phyloP scores from a whole-genome alignment of 2,113 vertebrate genomes.

The Odobenus rosmarus region DNA sequence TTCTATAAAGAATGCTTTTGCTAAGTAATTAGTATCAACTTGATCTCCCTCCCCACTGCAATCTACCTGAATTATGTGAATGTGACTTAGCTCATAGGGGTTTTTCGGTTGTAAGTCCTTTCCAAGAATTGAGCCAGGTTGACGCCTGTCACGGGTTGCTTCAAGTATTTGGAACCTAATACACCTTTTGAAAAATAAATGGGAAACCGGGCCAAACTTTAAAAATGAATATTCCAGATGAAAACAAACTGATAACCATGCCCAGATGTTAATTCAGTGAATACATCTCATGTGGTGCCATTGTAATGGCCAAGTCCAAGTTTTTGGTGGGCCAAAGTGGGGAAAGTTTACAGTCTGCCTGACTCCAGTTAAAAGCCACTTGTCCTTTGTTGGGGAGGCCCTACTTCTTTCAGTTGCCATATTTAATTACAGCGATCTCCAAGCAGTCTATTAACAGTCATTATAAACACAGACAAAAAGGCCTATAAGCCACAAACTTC shows the following conservation, averaged over 20 bases:
- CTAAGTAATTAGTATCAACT: background rate
- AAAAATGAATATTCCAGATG: conserved; percentile 56
- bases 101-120: background rate
- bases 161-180: background rate
- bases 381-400: background rate
- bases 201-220: background rate
- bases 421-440: conserved; percentile 14
- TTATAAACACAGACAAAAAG: background rate
- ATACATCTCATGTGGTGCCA: background rate
- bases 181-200: conserved; percentile 35
- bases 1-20: background rate
- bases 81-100: conserved; percentile 23
- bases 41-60: background rate
- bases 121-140: conserved; percentile 7
- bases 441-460: background rate
- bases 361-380: background rate
- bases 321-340: background rate
- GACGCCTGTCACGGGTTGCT: background rate
- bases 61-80: background rate
- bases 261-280: conserved; percentile 44
- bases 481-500: background rate
- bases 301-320: background rate
- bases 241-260: conserved; percentile 52
- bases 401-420: background rate
- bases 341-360: background rate